Evolutionary conservation across 1,140 invertebrate species (phyloP).

Genomic region (Chymomyza costata): DNA sequence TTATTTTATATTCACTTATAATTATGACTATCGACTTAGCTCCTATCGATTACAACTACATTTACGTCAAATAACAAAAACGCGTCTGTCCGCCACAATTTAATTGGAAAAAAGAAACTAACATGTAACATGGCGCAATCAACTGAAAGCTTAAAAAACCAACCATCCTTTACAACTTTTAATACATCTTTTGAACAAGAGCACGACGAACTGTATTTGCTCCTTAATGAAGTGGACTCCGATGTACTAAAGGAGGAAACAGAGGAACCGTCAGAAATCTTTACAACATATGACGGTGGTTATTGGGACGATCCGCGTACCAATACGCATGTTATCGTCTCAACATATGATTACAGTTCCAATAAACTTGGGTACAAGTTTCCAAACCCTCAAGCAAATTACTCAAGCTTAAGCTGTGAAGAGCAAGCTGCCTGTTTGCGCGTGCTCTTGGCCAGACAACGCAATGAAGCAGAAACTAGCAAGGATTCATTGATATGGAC

Average conservation of each 20-base stretch:
- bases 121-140: too few species aligned
- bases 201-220: slow-evolving; percentile 31
- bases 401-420: slow-evolving; percentile 22
- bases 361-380: slow-evolving; percentile 11
- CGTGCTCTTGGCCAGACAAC: slow-evolving; percentile 36
- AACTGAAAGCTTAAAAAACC: too few species aligned
- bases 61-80: too few species aligned
- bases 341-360: slow-evolving; percentile 21
- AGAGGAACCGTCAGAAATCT: slow-evolving; percentile 8
- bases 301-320: slow-evolving; percentile 39
- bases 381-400: slow-evolving; percentile 14
- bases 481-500: slow-evolving; percentile 38
- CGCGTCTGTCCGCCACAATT: too few species aligned
- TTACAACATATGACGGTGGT: slow-evolving; percentile 18
- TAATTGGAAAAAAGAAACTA: too few species aligned
- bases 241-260: slow-evolving; percentile 29
- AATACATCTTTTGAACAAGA: slow-evolving; percentile 39
- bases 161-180: slow-evolving; percentile 47
- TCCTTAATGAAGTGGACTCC: slow-evolving; percentile 44
- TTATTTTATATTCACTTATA: too few species aligned
- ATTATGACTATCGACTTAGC: too few species aligned
- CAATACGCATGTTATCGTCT: slow-evolving; percentile 7
- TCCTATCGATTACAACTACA: too few species aligned
- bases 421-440: slow-evolving; percentile 47
- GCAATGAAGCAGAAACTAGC: slow-evolving; percentile 1